Base-by-base conservation (phyloP, 2,888 invertebrate species). In the Drosophila silvestris region DNA sequence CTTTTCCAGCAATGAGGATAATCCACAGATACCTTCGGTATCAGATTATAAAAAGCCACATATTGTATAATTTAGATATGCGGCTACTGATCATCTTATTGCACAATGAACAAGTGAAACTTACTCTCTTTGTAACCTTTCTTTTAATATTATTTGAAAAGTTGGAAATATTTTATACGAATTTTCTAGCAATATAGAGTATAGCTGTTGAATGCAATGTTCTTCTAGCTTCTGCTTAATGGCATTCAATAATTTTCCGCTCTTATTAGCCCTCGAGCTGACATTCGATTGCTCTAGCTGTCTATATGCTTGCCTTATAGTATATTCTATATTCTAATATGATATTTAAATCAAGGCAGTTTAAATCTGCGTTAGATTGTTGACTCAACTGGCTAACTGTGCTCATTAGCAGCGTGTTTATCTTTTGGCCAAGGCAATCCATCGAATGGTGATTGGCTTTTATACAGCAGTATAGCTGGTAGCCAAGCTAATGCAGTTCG, bases 341-440 rank as follows among this genome's bases (percentile, higher is more conserved):
- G 19, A 9, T 19, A 19, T 35, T 14, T 9, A 19, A 77, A 70
- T 73, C 66, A 51, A 22, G 67, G 74, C 62, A 70, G 75, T 79
- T 74, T 66, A 68, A 64, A 58, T 75, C 73, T 82, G 79, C 77
- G 82, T 73, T 82, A 69, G 79, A 73, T 74, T 79, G 82, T 72
- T 75, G 74, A 52, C 71, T 60, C 37, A 22, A 7, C 28, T 66
- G 5, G 14, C 26, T n/a, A 1, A 32, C 19, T 56, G 35, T 47
- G 69, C 67, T 71, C 59, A 83, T 74, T 81, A 73, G 65, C 57
- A 64, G 60, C 19, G 41, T 35, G 47, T 50, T 50, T 41, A 47
- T 54, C 50, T 70, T 54, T 39, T 56, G 53, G 37, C 60, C 66
- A 59, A 74, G 66, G 56, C 41, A 63, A 50, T 61, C 54, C 53